These are phyloP conservation scores for Tylochromis polylepis DNA, from an alignment of 2,113 vertebrate species.

Conservation along the genomic window DNA sequence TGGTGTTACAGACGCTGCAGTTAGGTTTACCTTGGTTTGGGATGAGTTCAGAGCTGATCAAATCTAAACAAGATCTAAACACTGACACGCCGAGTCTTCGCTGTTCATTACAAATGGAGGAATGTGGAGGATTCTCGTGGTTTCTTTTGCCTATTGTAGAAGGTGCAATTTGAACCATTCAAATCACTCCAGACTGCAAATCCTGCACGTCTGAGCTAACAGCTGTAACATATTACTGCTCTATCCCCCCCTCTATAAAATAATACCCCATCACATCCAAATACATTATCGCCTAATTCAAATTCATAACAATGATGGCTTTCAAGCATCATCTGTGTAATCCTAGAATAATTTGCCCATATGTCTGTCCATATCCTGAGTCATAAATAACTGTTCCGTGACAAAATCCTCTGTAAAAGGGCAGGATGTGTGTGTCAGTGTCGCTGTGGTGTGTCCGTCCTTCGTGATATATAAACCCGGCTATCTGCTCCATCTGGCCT, in stretches of 20 bases:
- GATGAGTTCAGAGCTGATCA: constrained; percentile 28
- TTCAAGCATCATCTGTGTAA: constrained; percentile 60
- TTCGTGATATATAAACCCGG: constrained; percentile 27
- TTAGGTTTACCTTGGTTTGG: constrained; percentile 34
- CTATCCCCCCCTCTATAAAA: constrained; percentile 32
- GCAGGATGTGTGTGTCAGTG: constrained; percentile 29
- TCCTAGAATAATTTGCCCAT: constrained; percentile 48
- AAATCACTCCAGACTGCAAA: constrained; percentile 45
- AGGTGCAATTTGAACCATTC: constrained; percentile 31
- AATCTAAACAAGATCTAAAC: constrained; percentile 39
- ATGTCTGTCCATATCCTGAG: constrained; percentile 19
- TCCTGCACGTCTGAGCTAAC: constrained; percentile 48
- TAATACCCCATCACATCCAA: constrained; percentile 29
- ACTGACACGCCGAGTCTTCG: background rate
- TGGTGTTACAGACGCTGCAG: constrained; percentile 12
- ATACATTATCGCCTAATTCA: constrained; percentile 63
- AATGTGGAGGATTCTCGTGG: background rate
- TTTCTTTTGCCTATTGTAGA: background rate
- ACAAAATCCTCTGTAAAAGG: constrained; percentile 58
- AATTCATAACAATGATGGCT: constrained; percentile 59
- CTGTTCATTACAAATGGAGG: constrained; percentile 4
- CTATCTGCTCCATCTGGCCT: constrained; percentile 46
- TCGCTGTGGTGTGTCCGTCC: background rate
- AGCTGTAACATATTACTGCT: constrained; percentile 49
- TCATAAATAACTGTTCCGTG: constrained; percentile 42